A percentile compares a stretch with the other conserved stretches of the same genome.
phyloP scores from a whole-genome alignment of 2,888 invertebrate species.

The Schrankia costaestrigalis region DNA sequence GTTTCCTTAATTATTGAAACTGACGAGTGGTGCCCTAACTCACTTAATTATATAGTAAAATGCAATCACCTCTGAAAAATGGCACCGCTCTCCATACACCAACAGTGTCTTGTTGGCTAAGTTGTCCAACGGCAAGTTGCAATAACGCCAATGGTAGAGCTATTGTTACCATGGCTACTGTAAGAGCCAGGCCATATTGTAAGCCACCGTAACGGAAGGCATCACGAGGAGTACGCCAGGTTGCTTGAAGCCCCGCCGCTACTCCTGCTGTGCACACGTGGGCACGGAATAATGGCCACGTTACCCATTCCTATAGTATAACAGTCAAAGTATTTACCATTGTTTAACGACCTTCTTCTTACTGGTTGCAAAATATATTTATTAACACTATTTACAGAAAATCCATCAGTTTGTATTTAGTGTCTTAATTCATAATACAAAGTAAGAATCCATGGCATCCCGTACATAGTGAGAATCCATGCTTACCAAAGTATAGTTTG shows the following conservation, averaged over 20 bases:
- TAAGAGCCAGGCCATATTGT: slow-evolving; percentile 75
- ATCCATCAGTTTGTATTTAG: too few relatives aligned
- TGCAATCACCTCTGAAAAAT: slow-evolving; percentile 79
- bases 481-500: too few relatives aligned
- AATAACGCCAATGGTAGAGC: slow-evolving; percentile 81
- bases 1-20: too few relatives aligned
- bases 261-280: slow-evolving; percentile 77
- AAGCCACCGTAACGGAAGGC: slow-evolving; percentile 71
- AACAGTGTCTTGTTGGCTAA: slow-evolving; percentile 83
- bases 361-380: too few relatives aligned
- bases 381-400: too few relatives aligned
- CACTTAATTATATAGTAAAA: neutral
- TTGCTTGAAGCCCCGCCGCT: slow-evolving; percentile 78
- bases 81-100: slow-evolving; percentile 84
- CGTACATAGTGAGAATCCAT: too few relatives aligned
- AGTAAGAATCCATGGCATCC: too few relatives aligned
- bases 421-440: too few relatives aligned
- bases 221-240: slow-evolving; percentile 81
- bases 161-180: slow-evolving; percentile 67
- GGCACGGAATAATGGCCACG: slow-evolving; percentile 49
- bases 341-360: neutral
- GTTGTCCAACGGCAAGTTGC: slow-evolving; percentile 83
- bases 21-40: too few relatives aligned
- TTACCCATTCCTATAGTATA: slow-evolving; percentile 43
- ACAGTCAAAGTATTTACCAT: neutral